Evolutionary conservation across 2,797 vertebrate species (phyloP), one percentile per base, ranked within the genome.

Genomic region (Acipenser transmontanus): DNA sequence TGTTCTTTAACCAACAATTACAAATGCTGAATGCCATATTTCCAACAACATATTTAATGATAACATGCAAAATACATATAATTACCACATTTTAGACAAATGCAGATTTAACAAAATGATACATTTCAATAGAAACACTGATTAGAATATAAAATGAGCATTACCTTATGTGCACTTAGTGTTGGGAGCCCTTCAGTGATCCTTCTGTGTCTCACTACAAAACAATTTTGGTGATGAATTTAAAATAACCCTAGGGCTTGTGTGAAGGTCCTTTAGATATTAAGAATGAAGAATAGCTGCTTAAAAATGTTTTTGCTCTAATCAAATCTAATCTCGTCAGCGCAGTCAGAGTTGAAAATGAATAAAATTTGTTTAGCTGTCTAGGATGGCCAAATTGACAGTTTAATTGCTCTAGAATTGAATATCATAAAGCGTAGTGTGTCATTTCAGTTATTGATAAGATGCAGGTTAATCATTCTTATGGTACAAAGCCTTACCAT

Each of bases 301-400:
- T 91, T 89, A 85, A 90, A 77, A 88, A 84, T 86, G 76, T 84
- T 82, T 84, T 73, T 81, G 83, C 76, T 86, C 78, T 91, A 94
- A 95, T 93, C 90, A 90, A 85, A 85, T 91, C 79, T 91, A 93
- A 93, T 94, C 87, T 92, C 82, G 85, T 85, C 78, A 91, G 84
- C 79, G 84, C 80, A 85, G 88, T 90, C 89, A 92, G 88, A 80
- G 88, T 82, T 84, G 79, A 85, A 91, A 93, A 87, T 79, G 73
- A 90, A 87, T 87, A 78, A 82, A 85, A 88, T 89, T 87, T 17
- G 71, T 88, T 90, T 86, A 85, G 80, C 80, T 89, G 85, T 80
- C 85, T 79, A 77, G 84, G 81, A 83, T 87, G 86, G 89, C 89
- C 91, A 93, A 91, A 90, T 81, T 83, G 88, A 86, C 80, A 85